Percentiles rank a stretch among this genome's conserved stretches.
These are phyloP conservation scores for Agrotis segetum DNA, from an alignment of 2,888 invertebrate genomes.

Conservation along the genomic window DNA sequence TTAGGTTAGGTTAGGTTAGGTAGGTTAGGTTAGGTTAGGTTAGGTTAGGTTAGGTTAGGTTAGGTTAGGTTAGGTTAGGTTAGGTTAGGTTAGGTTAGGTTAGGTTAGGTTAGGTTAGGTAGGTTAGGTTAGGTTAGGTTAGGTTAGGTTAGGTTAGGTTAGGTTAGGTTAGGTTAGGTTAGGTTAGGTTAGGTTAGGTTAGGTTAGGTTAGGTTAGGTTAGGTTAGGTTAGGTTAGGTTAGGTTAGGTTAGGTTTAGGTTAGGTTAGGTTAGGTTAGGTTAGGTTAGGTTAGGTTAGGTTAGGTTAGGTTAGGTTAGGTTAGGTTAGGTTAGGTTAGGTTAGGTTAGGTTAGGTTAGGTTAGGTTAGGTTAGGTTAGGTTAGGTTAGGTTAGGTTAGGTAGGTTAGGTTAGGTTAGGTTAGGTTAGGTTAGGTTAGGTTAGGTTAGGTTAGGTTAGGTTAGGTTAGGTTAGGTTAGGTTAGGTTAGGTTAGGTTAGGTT, in stretches of 20 bases:
- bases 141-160: constrained; percentile 52
- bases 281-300: constrained; percentile 35
- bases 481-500: constrained; percentile 49
- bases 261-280: constrained; percentile 51
- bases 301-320: constrained; percentile 52
- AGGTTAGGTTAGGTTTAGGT: constrained; percentile 54
- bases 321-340: no score
- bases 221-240: constrained; percentile 52
- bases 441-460: constrained; percentile 52
- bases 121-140: constrained; percentile 41
- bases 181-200: constrained; percentile 55
- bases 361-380: constrained; percentile 52
- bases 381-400: constrained; percentile 45
- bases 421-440: constrained; percentile 53
- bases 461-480: constrained; percentile 47
- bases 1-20: constrained; percentile 42
- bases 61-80: constrained; percentile 53
- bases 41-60: constrained; percentile 53
- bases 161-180: constrained; percentile 47
- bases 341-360: no score
- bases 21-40: constrained; percentile 54
- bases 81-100: constrained; percentile 56
- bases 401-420: constrained; percentile 48
- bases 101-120: constrained; percentile 53
- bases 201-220: constrained; percentile 50